Percentiles rank a stretch among this genome's conserved stretches.
Evolutionary conservation across 1,140 invertebrate species (phyloP).

Genomic region (Idris sp.): DNA sequence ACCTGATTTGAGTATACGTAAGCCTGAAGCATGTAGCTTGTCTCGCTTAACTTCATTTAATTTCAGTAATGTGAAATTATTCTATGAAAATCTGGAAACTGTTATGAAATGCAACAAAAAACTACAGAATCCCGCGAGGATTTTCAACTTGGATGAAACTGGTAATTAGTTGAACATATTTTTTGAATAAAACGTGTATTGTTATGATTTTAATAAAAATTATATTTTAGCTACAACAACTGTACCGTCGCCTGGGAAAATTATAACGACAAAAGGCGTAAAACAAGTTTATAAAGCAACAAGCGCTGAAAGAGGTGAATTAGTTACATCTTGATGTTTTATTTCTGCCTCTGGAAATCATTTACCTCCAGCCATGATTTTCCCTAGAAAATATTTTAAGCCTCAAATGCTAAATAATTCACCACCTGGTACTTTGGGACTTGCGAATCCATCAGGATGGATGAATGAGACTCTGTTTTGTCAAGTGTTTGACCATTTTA

Average conservation of each 20-base stretch:
- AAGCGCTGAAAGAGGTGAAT: conserved; percentile 67
- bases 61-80: neutral
- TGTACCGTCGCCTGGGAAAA: conserved; percentile 64
- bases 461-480: no score
- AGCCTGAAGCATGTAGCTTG: conserved; percentile 3
- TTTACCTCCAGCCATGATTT: conserved; percentile 71
- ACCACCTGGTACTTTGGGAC: conserved; percentile 35
- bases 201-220: no score
- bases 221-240: conserved; percentile 38
- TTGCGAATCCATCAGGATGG: no score
- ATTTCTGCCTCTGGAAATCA: conserved; percentile 67
- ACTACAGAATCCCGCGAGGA: neutral
- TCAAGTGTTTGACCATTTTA: conserved; percentile 46
- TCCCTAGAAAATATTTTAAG: conserved; percentile 67
- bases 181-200: no score
- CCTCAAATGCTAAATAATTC: neutral
- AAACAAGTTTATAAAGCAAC: conserved; percentile 71
- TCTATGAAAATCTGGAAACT: conserved; percentile 1
- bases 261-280: conserved; percentile 68
- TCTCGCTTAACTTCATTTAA: conserved; percentile 9
- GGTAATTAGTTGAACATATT: neutral
- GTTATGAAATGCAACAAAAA: neutral
- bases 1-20: conserved; percentile 1
- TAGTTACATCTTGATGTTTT: conserved; percentile 66
- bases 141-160: conserved; percentile 19